phyloP scores from a whole-genome alignment of 1,140 invertebrate genomes.

The Camponotus vicinus region DNA sequence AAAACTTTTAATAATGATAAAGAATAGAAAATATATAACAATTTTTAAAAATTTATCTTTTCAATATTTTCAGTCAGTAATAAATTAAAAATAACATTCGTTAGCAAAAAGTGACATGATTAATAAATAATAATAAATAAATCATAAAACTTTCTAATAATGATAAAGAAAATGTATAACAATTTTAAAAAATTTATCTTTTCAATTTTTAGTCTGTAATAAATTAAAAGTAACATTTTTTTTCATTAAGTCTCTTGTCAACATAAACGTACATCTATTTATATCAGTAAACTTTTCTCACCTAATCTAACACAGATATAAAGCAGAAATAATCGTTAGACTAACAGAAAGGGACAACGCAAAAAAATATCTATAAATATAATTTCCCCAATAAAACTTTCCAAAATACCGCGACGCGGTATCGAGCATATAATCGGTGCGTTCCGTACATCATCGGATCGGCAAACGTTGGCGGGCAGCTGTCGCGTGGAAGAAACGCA shows the following conservation, averaged over 20 bases:
- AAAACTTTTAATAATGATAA: not conserved
- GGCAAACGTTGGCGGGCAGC: conserved; percentile 15
- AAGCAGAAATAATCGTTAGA: not conserved
- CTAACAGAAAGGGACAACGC: not conserved
- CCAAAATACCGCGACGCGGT: not conserved
- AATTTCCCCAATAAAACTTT: not conserved
- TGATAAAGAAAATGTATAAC: not conserved
- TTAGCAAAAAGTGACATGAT: not conserved
- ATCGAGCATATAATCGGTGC: not conserved
- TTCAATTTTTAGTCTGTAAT: not conserved
- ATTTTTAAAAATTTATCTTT: not conserved
- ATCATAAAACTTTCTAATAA: not conserved
- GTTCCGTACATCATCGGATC: conserved; percentile 19
- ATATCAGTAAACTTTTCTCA: not conserved
- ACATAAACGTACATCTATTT: not conserved
- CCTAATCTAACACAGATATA: not conserved
- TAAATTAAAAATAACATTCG: not conserved
- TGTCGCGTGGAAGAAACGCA: conserved; percentile 54
- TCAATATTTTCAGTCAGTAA: not conserved
- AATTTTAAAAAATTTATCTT: not conserved
- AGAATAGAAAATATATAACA: not conserved
- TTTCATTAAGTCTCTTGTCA: not conserved
- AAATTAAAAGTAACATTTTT: not conserved
- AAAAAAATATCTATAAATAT: not conserved
- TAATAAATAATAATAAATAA: not conserved